Conservation (phyloP, 30 jellyfish, hydroid and myxozoan genomes). For the Mastigias papua region DNA sequence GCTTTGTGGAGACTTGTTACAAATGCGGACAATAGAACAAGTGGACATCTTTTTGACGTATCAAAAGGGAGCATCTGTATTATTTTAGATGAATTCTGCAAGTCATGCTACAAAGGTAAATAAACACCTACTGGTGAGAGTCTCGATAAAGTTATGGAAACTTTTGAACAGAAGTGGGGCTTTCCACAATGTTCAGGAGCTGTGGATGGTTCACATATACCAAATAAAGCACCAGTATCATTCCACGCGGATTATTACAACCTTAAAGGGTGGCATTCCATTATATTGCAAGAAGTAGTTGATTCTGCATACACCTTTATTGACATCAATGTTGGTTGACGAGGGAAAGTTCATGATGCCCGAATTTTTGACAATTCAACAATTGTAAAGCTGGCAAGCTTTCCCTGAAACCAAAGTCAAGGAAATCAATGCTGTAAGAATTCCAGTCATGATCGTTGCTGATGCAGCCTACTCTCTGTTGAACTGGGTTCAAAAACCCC, state of each 20-base stretch:
- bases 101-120: constrained; percentile 12
- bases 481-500: too few relatives aligned
- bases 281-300: too few relatives aligned
- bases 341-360: constrained; percentile 61
- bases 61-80: too few relatives aligned
- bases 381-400: constrained; percentile 3
- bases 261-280: constrained; percentile 65
- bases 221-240: constrained; percentile 47
- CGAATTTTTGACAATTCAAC: constrained; percentile 35
- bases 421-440: constrained; percentile 16
- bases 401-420: too few relatives aligned
- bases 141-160: too few relatives aligned
- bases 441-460: constrained; percentile 17
- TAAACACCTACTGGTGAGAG: constrained; percentile 7
- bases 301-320: too few relatives aligned
- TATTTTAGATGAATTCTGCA: constrained; percentile 41
- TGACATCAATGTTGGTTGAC: constrained; percentile 54
- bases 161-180: constrained; percentile 43
- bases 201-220: constrained; percentile 63
- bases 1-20: too few relatives aligned
- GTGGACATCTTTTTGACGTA: too few relatives aligned
- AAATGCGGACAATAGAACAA: too few relatives aligned
- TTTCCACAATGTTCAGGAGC: constrained; percentile 67
- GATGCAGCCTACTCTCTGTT: too few relatives aligned
- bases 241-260: constrained; percentile 54